These are phyloP conservation scores for Silurus asotus DNA, from an alignment of 2,113 vertebrate genomes.

Conservation along the genomic window DNA sequence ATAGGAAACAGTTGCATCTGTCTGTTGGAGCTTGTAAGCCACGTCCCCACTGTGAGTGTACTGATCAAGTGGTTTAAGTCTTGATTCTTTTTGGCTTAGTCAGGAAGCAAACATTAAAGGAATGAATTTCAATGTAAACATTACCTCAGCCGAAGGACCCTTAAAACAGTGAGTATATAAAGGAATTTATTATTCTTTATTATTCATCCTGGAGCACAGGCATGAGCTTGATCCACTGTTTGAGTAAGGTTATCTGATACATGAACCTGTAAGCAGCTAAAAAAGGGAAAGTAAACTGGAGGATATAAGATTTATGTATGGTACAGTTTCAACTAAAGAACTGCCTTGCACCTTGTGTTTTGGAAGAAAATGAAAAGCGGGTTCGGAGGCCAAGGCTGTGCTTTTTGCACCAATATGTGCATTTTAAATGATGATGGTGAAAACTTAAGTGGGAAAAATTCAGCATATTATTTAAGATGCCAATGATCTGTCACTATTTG, in stretches of 20 bases:
- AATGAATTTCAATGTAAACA: neutral
- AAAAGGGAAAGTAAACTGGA: neutral
- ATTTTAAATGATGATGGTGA: neutral
- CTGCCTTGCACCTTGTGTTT: neutral
- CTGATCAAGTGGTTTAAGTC: neutral
- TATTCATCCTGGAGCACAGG: neutral
- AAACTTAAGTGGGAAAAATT: constrained; percentile 17
- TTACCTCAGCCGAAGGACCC: neutral
- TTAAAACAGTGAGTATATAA: neutral
- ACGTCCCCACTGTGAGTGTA: constrained; percentile 6
- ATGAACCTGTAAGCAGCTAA: neutral
- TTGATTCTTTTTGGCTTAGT: neutral
- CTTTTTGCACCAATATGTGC: neutral
- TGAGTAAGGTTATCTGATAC: neutral
- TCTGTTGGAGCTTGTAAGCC: constrained; percentile 12
- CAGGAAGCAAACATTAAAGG: neutral
- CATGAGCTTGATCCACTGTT: neutral
- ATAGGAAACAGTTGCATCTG: constrained; percentile 30
- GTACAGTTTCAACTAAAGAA: constrained; percentile 4
- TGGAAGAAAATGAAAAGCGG: neutral
- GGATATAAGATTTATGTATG: constrained; percentile 5
- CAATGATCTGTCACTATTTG: neutral
- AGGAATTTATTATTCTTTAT: neutral
- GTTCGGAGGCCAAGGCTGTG: neutral
- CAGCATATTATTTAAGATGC: constrained; percentile 3